phyloP scores from a whole-genome alignment of 1,140 invertebrate species.

The Bombus superbus region DNA sequence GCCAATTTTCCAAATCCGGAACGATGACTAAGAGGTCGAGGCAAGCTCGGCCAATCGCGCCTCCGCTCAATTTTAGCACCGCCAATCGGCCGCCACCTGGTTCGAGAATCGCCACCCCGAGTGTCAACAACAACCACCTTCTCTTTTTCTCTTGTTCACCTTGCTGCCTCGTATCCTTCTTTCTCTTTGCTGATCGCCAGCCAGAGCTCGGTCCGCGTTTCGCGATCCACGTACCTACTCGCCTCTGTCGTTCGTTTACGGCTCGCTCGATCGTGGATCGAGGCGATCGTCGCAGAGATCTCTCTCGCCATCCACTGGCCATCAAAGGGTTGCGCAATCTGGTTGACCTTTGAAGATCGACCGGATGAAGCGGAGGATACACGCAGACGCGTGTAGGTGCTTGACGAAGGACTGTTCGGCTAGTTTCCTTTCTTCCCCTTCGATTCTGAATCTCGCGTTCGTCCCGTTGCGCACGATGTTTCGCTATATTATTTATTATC shows the following conservation, averaged over 20 bases:
- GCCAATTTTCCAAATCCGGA: slow-evolving; percentile 74
- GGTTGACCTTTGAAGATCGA: slow-evolving; percentile 8
- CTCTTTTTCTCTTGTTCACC: slow-evolving; percentile 7
- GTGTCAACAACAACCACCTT: slow-evolving; percentile 52
- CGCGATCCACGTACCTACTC: neutral
- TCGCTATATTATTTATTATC: neutral
- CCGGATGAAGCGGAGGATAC: neutral
- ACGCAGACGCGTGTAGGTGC: neutral
- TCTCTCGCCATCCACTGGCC: neutral
- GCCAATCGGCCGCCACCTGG: slow-evolving; percentile 64
- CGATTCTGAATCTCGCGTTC: neutral
- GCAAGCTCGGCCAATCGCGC: slow-evolving; percentile 54
- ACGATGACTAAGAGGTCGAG: slow-evolving; percentile 70
- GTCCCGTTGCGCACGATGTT: no score
- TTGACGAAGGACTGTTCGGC: neutral
- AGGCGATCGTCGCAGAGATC: neutral
- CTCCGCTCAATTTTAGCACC: slow-evolving; percentile 62
- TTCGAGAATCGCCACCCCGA: slow-evolving; percentile 65
- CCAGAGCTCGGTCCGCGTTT: neutral
- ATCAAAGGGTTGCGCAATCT: neutral
- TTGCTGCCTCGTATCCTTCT: neutral
- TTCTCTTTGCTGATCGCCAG: slow-evolving; percentile 17
- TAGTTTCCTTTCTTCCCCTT: neutral
- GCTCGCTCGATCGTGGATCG: neutral
- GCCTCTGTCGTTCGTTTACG: neutral